Evolutionary conservation across 2,113 vertebrate species (phyloP).

Genomic region (Mohoua ochrocephala): DNA sequence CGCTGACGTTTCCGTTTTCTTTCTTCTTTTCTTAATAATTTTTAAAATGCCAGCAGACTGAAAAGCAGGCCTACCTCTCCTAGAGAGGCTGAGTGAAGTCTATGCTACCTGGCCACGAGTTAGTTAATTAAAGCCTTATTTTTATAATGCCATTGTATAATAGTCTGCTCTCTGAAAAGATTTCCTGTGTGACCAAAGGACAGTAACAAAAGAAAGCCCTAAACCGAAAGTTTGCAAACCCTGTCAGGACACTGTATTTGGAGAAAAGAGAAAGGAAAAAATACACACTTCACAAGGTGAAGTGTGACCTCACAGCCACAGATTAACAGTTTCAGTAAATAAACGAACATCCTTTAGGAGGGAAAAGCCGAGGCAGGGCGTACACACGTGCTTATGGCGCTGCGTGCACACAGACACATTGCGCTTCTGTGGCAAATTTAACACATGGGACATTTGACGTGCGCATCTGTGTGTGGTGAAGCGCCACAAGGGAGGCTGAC

Average conservation of each 20-base stretch:
- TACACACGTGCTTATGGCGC: not conserved
- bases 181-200: conserved; percentile 39
- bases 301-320: conserved; percentile 27
- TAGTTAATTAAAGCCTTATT: conserved; percentile 65
- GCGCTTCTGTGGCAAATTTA: not conserved
- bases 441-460: not conserved
- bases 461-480: not conserved
- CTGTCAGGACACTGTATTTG: not conserved
- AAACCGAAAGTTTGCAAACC: conserved; percentile 58
- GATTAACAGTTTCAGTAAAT: conserved; percentile 19
- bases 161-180: conserved; percentile 8
- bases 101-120: conserved; percentile 47
- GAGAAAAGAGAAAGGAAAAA: not conserved
- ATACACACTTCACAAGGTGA: not conserved
- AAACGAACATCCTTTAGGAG: not conserved
- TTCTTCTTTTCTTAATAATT: not conserved
- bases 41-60: not conserved
- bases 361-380: not conserved
- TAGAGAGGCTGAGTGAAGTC: not conserved
- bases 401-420: accelerated
- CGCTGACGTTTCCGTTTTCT: accelerated
- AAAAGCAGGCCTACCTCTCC: conserved; percentile 19
- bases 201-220: conserved; percentile 28
- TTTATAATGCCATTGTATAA: conserved; percentile 33
- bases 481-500: not conserved